These are phyloP conservation scores for Sprattus sprattus DNA, from an alignment of 2,113 vertebrate genomes.

Conservation along the genomic window DNA sequence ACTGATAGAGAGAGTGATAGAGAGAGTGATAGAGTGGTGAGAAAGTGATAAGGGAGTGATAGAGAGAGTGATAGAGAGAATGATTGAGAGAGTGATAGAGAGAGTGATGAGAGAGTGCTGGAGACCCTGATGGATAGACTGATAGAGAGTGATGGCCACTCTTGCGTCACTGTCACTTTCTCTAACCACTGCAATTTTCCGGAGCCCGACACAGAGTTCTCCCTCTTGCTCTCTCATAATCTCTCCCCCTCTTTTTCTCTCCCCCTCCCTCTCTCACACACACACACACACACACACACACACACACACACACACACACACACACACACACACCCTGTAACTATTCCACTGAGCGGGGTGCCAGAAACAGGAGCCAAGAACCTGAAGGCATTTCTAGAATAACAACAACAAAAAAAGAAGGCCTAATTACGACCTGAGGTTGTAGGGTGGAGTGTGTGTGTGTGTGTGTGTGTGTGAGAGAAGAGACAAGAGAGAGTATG, in stretches of 20 bases:
- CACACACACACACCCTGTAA: no score
- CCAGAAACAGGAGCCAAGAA: no score
- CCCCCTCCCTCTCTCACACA: background rate
- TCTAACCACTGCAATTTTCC: slow-evolving; percentile 61
- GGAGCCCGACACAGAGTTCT: slow-evolving; percentile 27
- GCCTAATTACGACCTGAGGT: no score
- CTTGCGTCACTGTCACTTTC: slow-evolving; percentile 58
- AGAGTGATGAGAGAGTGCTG: background rate
- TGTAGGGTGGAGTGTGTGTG: no score
- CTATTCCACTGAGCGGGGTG: no score
- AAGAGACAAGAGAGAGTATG: no score
- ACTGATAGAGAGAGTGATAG: background rate
- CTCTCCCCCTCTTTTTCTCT: background rate
- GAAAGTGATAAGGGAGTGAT: background rate
- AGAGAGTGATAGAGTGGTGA: background rate
- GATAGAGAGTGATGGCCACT: slow-evolving; percentile 16
- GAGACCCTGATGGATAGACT: no score
- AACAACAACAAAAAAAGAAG: no score
- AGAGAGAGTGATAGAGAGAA: background rate
- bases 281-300: no score
- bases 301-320: no score
- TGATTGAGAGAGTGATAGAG: background rate
- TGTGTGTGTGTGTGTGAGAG: no score
- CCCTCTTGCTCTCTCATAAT: background rate
- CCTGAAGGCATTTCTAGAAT: no score